Conservation (phyloP, 2,888 invertebrate species). For the Yponomeuta malinellus region DNA sequence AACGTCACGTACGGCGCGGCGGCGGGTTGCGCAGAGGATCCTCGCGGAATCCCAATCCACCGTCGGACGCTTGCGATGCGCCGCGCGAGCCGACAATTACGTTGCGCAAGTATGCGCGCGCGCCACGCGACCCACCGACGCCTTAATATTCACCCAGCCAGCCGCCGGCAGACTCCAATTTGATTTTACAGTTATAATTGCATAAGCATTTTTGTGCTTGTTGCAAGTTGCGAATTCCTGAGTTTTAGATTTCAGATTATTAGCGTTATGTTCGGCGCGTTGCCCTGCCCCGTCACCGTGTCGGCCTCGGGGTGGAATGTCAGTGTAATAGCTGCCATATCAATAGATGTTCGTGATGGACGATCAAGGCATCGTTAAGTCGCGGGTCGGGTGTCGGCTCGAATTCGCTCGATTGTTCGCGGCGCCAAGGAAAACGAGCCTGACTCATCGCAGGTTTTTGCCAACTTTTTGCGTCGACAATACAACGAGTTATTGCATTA, state of each 20-base stretch:
- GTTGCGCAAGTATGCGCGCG: slow-evolving; percentile 49
- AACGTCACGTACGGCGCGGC: neutral
- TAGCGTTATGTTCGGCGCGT: slow-evolving; percentile 8
- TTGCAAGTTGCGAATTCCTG: slow-evolving; percentile 9
- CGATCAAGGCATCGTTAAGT: neutral
- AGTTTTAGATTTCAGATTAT: slow-evolving; percentile 17
- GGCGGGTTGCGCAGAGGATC: neutral
- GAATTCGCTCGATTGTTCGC: neutral
- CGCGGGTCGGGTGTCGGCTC: neutral
- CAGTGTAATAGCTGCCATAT: neutral
- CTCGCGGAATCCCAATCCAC: neutral
- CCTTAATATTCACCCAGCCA: slow-evolving; percentile 39
- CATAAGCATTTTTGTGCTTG: slow-evolving; percentile 34
- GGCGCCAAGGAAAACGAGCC: slow-evolving; percentile 33
- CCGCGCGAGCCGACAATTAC: slow-evolving; percentile 44
- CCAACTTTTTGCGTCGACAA: slow-evolving; percentile 30
- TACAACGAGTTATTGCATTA: slow-evolving; percentile 48
- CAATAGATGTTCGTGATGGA: neutral
- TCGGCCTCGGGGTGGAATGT: neutral
- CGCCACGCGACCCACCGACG: slow-evolving; percentile 28
- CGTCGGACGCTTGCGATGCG: slow-evolving; percentile 31
- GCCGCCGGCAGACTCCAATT: slow-evolving; percentile 31
- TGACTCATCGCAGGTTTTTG: slow-evolving; percentile 28
- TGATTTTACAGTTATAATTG: slow-evolving; percentile 45
- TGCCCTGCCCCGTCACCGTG: neutral